Percentiles rank a stretch among this genome's conserved stretches.
These are phyloP conservation scores for Halcyon malimbica DNA, from an alignment of 2,113 vertebrate species.

Conservation along the genomic window DNA sequence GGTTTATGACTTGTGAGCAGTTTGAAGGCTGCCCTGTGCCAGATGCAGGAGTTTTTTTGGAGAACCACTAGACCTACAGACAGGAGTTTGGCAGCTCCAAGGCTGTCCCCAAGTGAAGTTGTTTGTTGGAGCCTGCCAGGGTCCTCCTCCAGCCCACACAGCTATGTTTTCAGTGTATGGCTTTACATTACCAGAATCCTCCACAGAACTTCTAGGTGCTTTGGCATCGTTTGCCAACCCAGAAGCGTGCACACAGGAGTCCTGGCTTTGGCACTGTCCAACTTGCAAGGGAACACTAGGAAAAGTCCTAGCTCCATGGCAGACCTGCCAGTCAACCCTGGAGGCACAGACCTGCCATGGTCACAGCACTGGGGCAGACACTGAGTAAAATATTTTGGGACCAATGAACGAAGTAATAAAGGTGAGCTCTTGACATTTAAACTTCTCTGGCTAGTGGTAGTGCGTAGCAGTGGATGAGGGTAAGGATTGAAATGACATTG, in stretches of 20 bases:
- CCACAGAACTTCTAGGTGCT: background rate
- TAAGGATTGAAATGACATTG: background rate
- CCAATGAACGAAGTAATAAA: background rate
- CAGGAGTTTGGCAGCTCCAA: background rate
- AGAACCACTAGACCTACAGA: background rate
- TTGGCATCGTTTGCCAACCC: accelerated
- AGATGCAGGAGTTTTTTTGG: background rate
- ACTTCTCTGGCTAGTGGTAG: background rate
- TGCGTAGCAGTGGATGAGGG: background rate
- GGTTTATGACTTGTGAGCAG: background rate
- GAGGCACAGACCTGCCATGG: background rate
- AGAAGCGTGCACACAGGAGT: accelerated
- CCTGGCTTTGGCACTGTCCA: accelerated
- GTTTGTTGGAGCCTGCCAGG: background rate
- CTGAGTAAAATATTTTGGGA: background rate
- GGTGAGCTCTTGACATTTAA: background rate
- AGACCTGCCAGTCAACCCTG: background rate
- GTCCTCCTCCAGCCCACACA: background rate
- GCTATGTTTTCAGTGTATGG: background rate
- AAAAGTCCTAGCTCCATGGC: background rate
- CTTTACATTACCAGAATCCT: background rate
- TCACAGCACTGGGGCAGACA: background rate
- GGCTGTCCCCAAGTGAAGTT: background rate
- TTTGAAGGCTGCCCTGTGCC: background rate
- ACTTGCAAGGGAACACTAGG: background rate